Conservation (phyloP, 1,140 invertebrate genomes). For the Caenorhabditis remanei region DNA sequence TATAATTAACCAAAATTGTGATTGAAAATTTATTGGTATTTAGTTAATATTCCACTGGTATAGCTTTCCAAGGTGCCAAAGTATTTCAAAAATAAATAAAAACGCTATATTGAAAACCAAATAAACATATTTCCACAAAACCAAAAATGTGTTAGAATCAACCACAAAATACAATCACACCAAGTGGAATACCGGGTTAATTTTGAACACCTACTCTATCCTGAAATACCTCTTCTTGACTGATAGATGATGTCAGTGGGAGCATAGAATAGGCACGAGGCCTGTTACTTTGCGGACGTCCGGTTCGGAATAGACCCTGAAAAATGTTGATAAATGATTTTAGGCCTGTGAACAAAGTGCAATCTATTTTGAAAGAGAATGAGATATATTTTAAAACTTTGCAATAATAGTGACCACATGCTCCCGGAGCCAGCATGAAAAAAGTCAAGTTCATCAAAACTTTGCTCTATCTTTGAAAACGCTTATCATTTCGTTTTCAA, state of each 20-base stretch:
- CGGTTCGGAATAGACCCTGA: conserved; percentile 63
- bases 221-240: conserved; percentile 61
- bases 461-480: conserved; percentile 25
- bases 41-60: background rate
- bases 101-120: background rate
- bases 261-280: conserved; percentile 64
- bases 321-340: conserved; percentile 1
- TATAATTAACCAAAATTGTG: too few species aligned
- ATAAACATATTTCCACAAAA: background rate
- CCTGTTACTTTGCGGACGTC: conserved; percentile 26
- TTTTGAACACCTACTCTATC: conserved; percentile 41
- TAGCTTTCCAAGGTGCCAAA: background rate
- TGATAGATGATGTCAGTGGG: conserved; percentile 53
- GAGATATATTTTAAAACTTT: background rate
- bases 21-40: too few species aligned
- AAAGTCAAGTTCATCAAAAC: background rate
- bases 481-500: conserved; percentile 45
- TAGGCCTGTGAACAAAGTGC: background rate
- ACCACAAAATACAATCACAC: conserved; percentile 28
- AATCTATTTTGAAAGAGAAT: background rate
- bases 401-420: background rate
- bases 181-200: conserved; percentile 10
- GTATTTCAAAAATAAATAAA: background rate
- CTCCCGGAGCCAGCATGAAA: background rate
- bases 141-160: conserved; percentile 11